Conservation (phyloP, 2,113 vertebrate genomes). For the Myiagra hebetior region DNA sequence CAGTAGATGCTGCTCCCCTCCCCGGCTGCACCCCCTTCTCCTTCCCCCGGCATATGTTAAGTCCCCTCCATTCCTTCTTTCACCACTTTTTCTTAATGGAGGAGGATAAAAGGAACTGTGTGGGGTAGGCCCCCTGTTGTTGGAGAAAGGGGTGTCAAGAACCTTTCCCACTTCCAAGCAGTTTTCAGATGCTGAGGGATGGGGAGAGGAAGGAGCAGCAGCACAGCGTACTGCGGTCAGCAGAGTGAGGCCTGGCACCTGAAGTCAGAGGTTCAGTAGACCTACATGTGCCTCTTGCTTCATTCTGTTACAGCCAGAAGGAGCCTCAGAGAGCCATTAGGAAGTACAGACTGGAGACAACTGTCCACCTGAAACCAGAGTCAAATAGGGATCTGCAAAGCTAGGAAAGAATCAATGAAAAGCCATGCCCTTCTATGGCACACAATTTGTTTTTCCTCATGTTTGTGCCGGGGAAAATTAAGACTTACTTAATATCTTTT, state of each 20-base stretch:
- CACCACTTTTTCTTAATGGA: not conserved
- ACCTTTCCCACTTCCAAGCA: not conserved
- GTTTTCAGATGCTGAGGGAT: not conserved
- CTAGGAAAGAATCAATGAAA: not conserved
- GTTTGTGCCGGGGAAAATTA: not conserved
- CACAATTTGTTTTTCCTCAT: fast-evolving
- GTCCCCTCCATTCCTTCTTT: not conserved
- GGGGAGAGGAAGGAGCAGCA: not conserved
- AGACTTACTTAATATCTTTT: not conserved
- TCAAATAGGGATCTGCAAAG: not conserved
- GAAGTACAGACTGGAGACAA: not conserved
- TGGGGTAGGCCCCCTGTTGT: fast-evolving
- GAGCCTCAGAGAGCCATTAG: not conserved
- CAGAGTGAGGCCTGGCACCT: not conserved
- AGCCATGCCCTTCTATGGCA: not conserved
- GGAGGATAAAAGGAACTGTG: not conserved
- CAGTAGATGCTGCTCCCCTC: not conserved
- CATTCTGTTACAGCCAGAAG: not conserved
- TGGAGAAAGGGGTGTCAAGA: not conserved
- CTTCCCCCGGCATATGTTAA: not conserved
- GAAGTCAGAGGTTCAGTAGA: not conserved
- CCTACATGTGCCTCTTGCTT: not conserved
- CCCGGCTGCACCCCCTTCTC: not conserved
- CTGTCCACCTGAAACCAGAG: not conserved
- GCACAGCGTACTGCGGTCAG: fast-evolving